Conservation (phyloP, 2,113 vertebrate species). For the Petrocephalus microphthalmus region DNA sequence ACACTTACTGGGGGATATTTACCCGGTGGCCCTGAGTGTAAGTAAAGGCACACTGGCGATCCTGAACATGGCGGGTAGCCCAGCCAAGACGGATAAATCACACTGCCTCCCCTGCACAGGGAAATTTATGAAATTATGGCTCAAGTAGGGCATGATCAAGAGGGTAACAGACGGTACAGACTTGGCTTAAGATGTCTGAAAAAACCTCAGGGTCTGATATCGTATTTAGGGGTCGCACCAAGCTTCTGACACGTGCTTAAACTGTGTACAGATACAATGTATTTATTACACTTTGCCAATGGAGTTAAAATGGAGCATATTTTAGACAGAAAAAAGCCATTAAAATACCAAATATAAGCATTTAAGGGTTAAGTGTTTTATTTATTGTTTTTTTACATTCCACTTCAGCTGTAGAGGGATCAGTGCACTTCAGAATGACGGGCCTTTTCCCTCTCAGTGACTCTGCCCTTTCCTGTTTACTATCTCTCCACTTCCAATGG, state of each 20-base stretch:
- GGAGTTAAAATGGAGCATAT: not conserved
- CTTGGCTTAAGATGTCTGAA: constrained; percentile 74
- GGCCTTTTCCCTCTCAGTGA: not conserved
- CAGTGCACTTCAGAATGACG: not conserved
- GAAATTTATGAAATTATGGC: constrained; percentile 84
- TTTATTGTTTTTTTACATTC: not conserved
- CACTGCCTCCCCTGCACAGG: constrained; percentile 77
- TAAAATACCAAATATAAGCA: not conserved
- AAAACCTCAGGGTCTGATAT: constrained; percentile 71
- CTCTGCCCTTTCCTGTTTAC: not conserved
- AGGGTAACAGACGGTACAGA: constrained; percentile 82
- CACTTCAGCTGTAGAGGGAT: not conserved
- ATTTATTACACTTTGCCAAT: not conserved
- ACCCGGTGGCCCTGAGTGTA: constrained; percentile 67
- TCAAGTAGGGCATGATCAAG: constrained; percentile 78
- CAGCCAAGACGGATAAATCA: constrained; percentile 68
- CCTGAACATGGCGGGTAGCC: too few relatives aligned
- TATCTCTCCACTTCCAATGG: constrained; percentile 9
- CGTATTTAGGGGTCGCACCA: not conserved
- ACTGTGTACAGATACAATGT: not conserved
- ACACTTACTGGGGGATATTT: constrained; percentile 66
- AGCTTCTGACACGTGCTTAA: not conserved
- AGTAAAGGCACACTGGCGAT: not conserved
- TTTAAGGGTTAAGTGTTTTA: not conserved
- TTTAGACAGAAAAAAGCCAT: not conserved